Base-by-base conservation (phyloP, 2,888 invertebrate genomes). In the Spicauda simplicius region DNA sequence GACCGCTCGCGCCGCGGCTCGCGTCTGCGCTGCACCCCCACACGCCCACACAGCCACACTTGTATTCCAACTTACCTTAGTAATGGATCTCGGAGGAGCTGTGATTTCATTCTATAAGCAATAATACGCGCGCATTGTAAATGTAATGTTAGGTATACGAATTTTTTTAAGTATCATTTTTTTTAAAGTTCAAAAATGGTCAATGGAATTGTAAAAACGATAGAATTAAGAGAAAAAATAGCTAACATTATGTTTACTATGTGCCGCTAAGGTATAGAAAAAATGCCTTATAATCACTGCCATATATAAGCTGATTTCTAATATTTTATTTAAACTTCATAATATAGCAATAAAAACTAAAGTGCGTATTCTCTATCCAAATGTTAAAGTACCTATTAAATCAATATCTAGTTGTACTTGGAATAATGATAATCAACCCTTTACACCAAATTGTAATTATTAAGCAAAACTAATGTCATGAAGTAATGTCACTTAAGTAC, bases 1-100 rank as follows among this genome's bases (percentile, higher is more conserved):
- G 96, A 79, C 95, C 95, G 81, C 74, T 85, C 66, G 79, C 77
- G 71, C 75, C 85, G 61, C 80, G 82, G 11, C 77, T 78, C 37
- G 69, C 72, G 52, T 65, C 74, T 56, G 71, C 73, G 52, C 69
- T 72, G 56, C 69, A 61, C 33, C 33, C 60, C 5, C 59, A 53
- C 67, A 6, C 55, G 20, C 54, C 37, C 55, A 0, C 54, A 16
- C 67, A 71, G 64, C 53, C 75, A 20, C 84, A 73, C 37, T 73
- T 77, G 61, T 84, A 82, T 77, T 73, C 83, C 62, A 80, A 83
- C 70, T 70, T 83, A 68, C 84, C 84, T 1, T 84, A 80, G 74
- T 16, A 45, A 12, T 12, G 11, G 12, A 12, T 12, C 12, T 2
- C 37, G 37, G 37, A 37, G 37, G 50, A 20, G 19, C 64, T 10